A percentile compares a stretch with the other conserved stretches of the same genome.
Evolutionary conservation across 1,140 invertebrate genomes (phyloP).

Genomic region (Lanistes nyassanus): DNA sequence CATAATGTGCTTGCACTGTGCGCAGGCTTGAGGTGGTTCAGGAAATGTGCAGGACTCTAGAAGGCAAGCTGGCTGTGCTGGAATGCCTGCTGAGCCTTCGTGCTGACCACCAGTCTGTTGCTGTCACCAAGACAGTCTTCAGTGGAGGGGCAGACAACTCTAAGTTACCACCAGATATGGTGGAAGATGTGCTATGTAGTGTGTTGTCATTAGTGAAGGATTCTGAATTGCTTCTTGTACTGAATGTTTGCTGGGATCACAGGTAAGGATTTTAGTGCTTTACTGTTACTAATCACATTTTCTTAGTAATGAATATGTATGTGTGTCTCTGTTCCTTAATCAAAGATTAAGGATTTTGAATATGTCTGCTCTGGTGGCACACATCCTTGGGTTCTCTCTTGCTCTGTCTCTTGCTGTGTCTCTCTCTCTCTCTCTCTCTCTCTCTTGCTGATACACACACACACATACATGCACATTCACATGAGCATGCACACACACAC

Average conservation of each 20-base stretch:
- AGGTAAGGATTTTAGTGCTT: slow-evolving; percentile 6
- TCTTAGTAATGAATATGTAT: not conserved
- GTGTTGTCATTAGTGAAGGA: not conserved
- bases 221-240: not conserved
- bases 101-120: not conserved
- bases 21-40: slow-evolving; percentile 5
- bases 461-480: too few species aligned
- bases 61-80: slow-evolving; percentile 2
- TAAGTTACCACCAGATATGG: not conserved
- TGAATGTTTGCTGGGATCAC: slow-evolving; percentile 6
- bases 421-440: too few species aligned
- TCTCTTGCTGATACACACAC: too few species aligned
- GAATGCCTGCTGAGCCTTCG: slow-evolving; percentile 3
- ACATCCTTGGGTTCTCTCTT: too few species aligned
- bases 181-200: not conserved
- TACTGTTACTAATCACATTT: not conserved
- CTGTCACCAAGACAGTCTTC: not conserved
- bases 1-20: not conserved
- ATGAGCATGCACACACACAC: too few species aligned
- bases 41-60: not conserved
- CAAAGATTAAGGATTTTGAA: too few species aligned
- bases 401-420: too few species aligned
- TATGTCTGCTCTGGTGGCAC: too few species aligned
- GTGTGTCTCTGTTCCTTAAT: too few species aligned
- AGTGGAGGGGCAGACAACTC: not conserved